Evolutionary conservation across 2,797 vertebrate species (phyloP), one percentile per base, ranked within the genome.

Genomic region (Salmo trutta): DNA sequence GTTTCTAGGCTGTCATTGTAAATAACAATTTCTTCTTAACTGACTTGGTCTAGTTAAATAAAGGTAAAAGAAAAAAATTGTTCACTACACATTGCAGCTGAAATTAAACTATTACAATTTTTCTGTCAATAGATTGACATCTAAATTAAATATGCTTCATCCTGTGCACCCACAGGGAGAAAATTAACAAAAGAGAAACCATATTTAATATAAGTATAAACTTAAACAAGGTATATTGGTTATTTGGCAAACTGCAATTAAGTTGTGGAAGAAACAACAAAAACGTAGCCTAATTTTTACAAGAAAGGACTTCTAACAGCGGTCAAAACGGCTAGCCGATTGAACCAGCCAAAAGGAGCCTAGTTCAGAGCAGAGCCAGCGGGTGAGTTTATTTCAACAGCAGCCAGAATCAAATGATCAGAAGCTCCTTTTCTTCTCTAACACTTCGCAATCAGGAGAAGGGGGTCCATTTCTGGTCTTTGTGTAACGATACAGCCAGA

Each of bases 401-500:
- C 76, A 29, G 82, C 73, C 73, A 77, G 77, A 85, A 82, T 89
- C 82, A 78, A 81, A 71, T 78, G 82, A 88, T 89, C 78, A 83
- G 64, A 78, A 82, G 77, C 82, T 84, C 81, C 80, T 71, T 85
- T 76, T 76, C 77, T 64, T 81, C 77, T 71, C 68, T 41, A 67
- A 81, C 77, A 65, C 82, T 83, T 84, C 68, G 52, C 74, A 85
- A 75, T 65, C 68, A 68, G 70, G 33, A 82, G 71, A 85, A 78
- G 68, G 80, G 83, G 86, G 87, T 91, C 85, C 74, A 79, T 85
- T 80, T 88, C 82, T 87, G 73, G 59, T 82, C 81, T 91, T 84
- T 88, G 84, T 82, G 77, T 73, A 75, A 77, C 79, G 79, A 24
- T 73, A 66, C 76, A 89, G 82, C 84, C 88, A 83, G 87, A 82